phyloP scores from a whole-genome alignment of 2,797 vertebrate genomes.

The Streptopelia turtur region DNA sequence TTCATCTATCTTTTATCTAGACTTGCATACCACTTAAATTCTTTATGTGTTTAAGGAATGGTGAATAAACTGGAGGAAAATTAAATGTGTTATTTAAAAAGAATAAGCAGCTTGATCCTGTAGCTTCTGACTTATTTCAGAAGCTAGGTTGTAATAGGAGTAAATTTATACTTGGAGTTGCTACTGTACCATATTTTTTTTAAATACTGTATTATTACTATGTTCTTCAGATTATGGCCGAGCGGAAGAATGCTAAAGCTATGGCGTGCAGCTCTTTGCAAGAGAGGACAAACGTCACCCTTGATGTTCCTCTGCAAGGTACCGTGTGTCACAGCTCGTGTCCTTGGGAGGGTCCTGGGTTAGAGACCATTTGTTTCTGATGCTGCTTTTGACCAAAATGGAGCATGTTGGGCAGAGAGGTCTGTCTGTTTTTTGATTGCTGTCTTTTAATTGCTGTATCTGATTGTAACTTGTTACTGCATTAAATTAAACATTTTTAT shows the following conservation, averaged over 20 bases:
- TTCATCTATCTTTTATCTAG: not conserved
- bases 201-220: not conserved
- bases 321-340: not conserved
- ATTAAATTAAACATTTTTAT: not conserved
- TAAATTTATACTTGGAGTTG: not conserved
- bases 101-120: not conserved
- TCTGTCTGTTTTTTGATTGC: too few species aligned
- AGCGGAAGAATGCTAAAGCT: conserved; percentile 95
- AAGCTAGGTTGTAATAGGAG: not conserved
- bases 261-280: conserved; percentile 90
- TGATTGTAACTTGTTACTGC: not conserved
- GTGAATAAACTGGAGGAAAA: not conserved
- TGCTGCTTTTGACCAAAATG: not conserved
- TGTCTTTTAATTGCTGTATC: not conserved
- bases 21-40: not conserved
- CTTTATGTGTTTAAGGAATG: not conserved
- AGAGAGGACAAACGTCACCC: conserved; percentile 79
- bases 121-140: not conserved
- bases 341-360: not conserved
- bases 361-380: not conserved
- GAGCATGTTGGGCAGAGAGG: not conserved
- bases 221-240: conserved; percentile 93
- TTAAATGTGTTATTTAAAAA: not conserved
- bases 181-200: not conserved
- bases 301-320: conserved; percentile 97